phyloP scores from a whole-genome alignment of 2,888 invertebrate genomes.

The Plemyria rubiginata region DNA sequence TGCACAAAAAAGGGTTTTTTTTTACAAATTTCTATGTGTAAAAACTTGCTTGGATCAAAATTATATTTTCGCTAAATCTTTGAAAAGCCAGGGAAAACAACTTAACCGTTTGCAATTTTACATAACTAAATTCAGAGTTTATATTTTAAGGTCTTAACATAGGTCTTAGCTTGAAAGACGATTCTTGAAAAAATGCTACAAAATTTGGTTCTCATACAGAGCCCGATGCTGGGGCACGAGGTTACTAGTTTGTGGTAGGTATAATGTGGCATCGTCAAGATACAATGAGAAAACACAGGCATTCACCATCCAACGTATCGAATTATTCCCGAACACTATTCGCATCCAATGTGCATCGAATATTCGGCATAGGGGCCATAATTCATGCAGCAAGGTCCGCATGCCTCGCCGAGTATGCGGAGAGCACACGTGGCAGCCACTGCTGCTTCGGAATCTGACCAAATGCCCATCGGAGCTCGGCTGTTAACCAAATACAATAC shows the following conservation, averaged over 20 bases:
- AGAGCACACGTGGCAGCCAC: conserved; percentile 81
- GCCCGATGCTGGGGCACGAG: not conserved
- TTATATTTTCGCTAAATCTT: no score
- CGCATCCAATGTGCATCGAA: conserved; percentile 72
- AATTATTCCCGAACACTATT: conserved; percentile 70
- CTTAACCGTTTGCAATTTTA: no score
- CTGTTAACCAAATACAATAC: conserved; percentile 78
- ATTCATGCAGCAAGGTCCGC: conserved; percentile 75
- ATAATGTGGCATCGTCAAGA: conserved; percentile 24
- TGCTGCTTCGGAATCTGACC: conserved; percentile 80
- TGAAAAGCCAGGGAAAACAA: no score
- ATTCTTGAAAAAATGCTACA: no score
- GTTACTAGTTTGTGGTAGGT: not conserved
- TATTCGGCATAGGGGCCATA: conserved; percentile 79
- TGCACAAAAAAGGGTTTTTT: no score
- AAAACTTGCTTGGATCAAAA: no score
- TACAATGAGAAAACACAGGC: conserved; percentile 48
- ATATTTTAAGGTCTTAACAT: no score
- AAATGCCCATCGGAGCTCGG: conserved; percentile 81
- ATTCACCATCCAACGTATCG: conserved; percentile 58
- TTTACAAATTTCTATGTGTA: no score
- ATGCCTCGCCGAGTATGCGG: conserved; percentile 78
- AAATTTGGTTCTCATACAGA: no score
- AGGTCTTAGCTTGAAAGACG: not conserved
- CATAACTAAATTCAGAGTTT: no score